Evolutionary conservation across 2,888 invertebrate genomes (phyloP).

Genomic region (Ctenicera cuprea): DNA sequence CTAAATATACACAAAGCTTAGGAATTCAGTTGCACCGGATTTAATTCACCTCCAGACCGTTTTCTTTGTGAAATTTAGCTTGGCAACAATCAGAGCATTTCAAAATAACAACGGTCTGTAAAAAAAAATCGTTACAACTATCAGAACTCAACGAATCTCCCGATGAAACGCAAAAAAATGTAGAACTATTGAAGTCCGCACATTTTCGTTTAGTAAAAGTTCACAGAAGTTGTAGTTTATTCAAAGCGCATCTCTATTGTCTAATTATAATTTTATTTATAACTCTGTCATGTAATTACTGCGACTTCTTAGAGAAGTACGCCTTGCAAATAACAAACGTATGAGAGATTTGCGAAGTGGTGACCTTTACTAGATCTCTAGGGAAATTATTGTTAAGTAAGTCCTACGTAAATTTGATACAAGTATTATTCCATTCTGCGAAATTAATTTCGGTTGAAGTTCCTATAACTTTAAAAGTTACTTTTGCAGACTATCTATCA

Average conservation of each 20-base stretch:
- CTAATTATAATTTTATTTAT: slow-evolving; percentile 26
- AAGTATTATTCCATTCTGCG: too few relatives aligned
- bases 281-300: slow-evolving; percentile 14
- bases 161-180: neutral
- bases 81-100: slow-evolving; percentile 41
- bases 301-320: slow-evolving; percentile 5
- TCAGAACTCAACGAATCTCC: neutral
- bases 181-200: neutral
- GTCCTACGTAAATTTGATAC: too few relatives aligned
- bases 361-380: too few relatives aligned
- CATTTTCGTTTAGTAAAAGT: neutral
- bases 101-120: slow-evolving; percentile 14
- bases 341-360: too few relatives aligned
- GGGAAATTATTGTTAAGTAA: too few relatives aligned
- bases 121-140: neutral
- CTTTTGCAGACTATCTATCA: too few relatives aligned
- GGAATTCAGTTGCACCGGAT: slow-evolving; percentile 16
- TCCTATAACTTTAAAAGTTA: too few relatives aligned
- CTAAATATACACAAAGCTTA: slow-evolving; percentile 38
- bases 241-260: slow-evolving; percentile 11
- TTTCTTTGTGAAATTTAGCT: slow-evolving; percentile 38
- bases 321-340: slow-evolving; percentile 1
- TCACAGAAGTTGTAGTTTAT: slow-evolving; percentile 6
- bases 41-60: slow-evolving; percentile 3
- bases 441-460: too few relatives aligned